phyloP scores from a whole-genome alignment of 1,140 invertebrate species.

The Condylostylus longicornis region DNA sequence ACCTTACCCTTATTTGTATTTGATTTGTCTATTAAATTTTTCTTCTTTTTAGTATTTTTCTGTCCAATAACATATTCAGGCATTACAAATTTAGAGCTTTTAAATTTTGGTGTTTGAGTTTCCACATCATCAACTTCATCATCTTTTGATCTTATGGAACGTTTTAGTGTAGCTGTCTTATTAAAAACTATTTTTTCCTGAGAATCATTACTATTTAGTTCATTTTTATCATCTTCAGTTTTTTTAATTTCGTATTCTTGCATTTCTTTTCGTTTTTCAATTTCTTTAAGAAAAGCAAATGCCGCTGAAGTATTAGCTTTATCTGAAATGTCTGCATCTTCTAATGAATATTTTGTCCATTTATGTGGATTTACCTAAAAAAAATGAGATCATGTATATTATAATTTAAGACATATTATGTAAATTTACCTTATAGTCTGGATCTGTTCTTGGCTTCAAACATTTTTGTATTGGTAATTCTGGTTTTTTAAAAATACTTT shows the following conservation, averaged over 20 bases:
- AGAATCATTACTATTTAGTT: slow-evolving; percentile 13
- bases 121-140: slow-evolving; percentile 19
- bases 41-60: slow-evolving; percentile 35
- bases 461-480: slow-evolving; percentile 42
- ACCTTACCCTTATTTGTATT: too few species aligned
- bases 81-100: slow-evolving; percentile 53
- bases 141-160: slow-evolving; percentile 20
- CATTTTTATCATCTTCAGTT: slow-evolving; percentile 16
- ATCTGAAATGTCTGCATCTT: slow-evolving; percentile 63
- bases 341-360: slow-evolving; percentile 58
- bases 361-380: slow-evolving; percentile 50
- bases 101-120: slow-evolving; percentile 38
- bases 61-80: slow-evolving; percentile 66
- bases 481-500: slow-evolving; percentile 62
- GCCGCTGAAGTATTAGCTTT: slow-evolving; percentile 54
- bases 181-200: slow-evolving; percentile 38
- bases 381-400: background rate
- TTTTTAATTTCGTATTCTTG: slow-evolving; percentile 14
- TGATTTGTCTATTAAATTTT: too few species aligned
- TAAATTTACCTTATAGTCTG: slow-evolving; percentile 41
- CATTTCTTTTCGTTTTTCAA: slow-evolving; percentile 40
- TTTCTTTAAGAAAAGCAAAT: slow-evolving; percentile 48
- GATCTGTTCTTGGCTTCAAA: slow-evolving; percentile 36
- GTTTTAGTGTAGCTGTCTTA: slow-evolving; percentile 22
- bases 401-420: background rate